These are phyloP conservation scores for Frieseomelitta varia DNA, from an alignment of 1,140 invertebrate species.

Conservation along the genomic window DNA sequence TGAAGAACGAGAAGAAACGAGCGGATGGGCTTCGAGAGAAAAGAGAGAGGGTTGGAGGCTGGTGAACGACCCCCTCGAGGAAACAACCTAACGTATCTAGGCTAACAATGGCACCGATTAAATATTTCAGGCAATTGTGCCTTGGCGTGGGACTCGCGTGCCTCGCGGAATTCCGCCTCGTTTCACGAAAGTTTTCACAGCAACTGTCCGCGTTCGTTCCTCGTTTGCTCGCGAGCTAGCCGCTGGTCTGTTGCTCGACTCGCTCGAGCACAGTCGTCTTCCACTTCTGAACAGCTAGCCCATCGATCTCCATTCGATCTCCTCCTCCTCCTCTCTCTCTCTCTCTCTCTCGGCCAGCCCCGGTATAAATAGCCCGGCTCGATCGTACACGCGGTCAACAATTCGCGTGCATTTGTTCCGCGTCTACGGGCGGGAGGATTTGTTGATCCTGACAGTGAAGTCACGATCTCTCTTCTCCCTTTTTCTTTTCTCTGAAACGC, in stretches of 20 bases:
- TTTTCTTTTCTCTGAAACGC: not conserved
- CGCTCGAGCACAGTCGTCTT: slow-evolving; percentile 6
- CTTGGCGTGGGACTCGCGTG: slow-evolving; percentile 31
- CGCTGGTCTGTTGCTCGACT: too few species aligned
- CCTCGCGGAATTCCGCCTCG: slow-evolving; percentile 5
- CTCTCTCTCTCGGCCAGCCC: not conserved
- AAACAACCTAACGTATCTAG: slow-evolving; percentile 11
- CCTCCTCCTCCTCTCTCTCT: too few species aligned
- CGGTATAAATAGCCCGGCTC: slow-evolving; percentile 61
- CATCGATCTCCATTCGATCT: slow-evolving; percentile 66
- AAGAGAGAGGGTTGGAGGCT: not conserved
- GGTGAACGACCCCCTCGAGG: not conserved
- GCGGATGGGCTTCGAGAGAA: not conserved
- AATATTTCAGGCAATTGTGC: slow-evolving; percentile 37
- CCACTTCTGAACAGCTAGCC: slow-evolving; percentile 34
- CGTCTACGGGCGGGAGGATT: slow-evolving; percentile 58
- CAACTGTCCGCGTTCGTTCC: not conserved
- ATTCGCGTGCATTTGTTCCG: slow-evolving; percentile 62
- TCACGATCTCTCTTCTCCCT: slow-evolving; percentile 32
- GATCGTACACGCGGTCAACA: slow-evolving; percentile 58
- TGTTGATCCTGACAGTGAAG: slow-evolving; percentile 62
- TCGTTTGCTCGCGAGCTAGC: too few species aligned
- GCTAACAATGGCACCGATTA: slow-evolving; percentile 29
- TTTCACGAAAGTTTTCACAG: not conserved
- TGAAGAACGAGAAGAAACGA: too few species aligned